phyloP scores from a whole-genome alignment of 2,888 invertebrate genomes.

The Portevinia maculata region DNA sequence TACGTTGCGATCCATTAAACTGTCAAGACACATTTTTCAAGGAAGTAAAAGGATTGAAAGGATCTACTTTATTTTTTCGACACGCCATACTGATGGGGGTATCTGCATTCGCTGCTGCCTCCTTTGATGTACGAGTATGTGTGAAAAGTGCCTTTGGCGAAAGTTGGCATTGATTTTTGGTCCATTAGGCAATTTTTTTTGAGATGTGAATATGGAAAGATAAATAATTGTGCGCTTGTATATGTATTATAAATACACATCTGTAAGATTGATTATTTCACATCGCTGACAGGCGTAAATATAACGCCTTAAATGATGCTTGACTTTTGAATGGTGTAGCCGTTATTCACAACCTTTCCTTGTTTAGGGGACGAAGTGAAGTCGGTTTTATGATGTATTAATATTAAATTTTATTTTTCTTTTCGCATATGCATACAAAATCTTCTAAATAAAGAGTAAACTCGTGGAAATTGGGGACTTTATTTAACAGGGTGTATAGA shows the following conservation, averaged over 20 bases:
- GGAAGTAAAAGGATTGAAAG: conserved; percentile 54
- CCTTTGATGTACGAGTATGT: not conserved
- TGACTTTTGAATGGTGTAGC: conserved; percentile 3
- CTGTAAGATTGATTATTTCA: conserved; percentile 41
- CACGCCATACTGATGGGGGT: conserved; percentile 14
- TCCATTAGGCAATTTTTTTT: conserved; percentile 46
- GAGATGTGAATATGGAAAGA: conserved; percentile 12
- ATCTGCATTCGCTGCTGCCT: conserved; percentile 19
- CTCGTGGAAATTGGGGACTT: not conserved
- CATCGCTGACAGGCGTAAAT: conserved; percentile 2
- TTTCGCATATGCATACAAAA: not conserved
- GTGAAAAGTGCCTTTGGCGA: conserved; percentile 27
- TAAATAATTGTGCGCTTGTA: conserved; percentile 9
- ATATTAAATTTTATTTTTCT: not conserved
- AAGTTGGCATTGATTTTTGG: conserved; percentile 51
- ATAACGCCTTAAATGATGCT: conserved; percentile 1
- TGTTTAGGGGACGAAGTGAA: not conserved
- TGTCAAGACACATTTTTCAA: conserved; percentile 77
- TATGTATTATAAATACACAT: conserved; percentile 27
- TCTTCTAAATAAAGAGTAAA: not conserved
- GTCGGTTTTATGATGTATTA: not conserved
- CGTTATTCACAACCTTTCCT: not conserved
- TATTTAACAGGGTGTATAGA: not conserved
- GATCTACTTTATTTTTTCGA: conserved; percentile 29
- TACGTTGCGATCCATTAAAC: conserved; percentile 78